Conservation (phyloP, 2,888 invertebrate genomes). For the Cryptophagus acutangulus region DNA sequence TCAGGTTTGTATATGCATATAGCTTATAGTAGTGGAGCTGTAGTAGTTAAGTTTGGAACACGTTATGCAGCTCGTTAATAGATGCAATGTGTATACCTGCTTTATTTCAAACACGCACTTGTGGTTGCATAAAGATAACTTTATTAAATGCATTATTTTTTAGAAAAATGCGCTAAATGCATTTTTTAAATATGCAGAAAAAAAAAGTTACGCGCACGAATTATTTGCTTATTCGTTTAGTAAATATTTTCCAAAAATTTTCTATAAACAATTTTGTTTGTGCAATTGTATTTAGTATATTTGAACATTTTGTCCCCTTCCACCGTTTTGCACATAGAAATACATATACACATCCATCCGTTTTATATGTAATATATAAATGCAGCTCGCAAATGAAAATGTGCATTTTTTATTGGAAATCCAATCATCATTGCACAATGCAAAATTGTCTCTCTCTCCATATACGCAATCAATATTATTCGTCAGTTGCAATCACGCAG, state of each 20-base stretch:
- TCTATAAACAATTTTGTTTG: too few species aligned
- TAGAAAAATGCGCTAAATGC: too few species aligned
- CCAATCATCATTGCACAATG: slow-evolving; percentile 6
- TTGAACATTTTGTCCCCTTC: too few species aligned
- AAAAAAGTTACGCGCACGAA: too few species aligned
- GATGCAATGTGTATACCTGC: neutral
- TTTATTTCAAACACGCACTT: slow-evolving; percentile 10
- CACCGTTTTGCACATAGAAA: too few species aligned
- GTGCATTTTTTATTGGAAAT: slow-evolving; percentile 2
- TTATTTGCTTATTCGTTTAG: too few species aligned
- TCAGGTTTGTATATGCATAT: too few species aligned
- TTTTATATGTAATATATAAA: neutral
- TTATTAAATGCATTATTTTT: too few species aligned
- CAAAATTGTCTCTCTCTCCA: slow-evolving; percentile 5
- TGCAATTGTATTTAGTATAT: too few species aligned
- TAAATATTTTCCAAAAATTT: too few species aligned
- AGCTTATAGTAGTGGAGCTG: neutral
- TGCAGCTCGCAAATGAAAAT: slow-evolving; percentile 1
- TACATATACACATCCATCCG: too few species aligned
- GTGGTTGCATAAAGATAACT: slow-evolving; percentile 20
- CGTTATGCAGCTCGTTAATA: neutral
- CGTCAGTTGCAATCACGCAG: slow-evolving; percentile 30
- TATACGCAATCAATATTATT: slow-evolving; percentile 33
- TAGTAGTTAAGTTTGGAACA: neutral
- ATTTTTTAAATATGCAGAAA: too few species aligned